phyloP scores from a whole-genome alignment of 2,113 vertebrate genomes.

The Camelus bactrianus region DNA sequence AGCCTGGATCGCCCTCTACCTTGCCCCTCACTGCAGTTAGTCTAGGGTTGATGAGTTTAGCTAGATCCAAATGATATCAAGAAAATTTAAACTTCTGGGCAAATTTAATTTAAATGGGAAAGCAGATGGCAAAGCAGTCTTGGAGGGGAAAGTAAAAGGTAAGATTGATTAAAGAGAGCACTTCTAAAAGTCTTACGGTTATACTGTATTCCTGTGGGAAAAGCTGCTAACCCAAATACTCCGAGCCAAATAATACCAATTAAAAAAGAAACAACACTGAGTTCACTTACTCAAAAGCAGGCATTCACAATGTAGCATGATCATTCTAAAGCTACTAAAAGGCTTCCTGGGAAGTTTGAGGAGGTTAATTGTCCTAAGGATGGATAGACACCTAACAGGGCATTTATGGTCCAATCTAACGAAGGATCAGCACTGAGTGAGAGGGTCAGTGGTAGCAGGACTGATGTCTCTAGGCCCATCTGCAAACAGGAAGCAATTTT shows the following conservation, averaged over 20 bases:
- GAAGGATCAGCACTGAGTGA: not conserved
- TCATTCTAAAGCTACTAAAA: conserved; percentile 63
- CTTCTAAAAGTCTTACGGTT: conserved; percentile 77
- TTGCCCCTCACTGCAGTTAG: not conserved
- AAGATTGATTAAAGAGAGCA: conserved; percentile 76
- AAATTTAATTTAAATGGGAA: conserved; percentile 74
- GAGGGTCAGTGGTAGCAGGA: not conserved
- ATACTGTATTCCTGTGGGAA: conserved; percentile 41
- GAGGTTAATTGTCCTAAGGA: conserved; percentile 13
- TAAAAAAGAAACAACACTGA: not conserved
- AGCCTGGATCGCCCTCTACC: not conserved
- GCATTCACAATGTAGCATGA: not conserved
- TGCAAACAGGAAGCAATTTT: not conserved
- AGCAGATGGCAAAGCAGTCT: conserved; percentile 77
- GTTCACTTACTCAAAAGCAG: conserved; percentile 37
- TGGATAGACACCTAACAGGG: not conserved
- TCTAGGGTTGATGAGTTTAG: not conserved
- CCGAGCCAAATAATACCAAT: conserved; percentile 71
- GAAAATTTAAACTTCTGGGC: conserved; percentile 64
- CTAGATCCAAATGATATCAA: conserved; percentile 36
- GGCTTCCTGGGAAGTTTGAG: conserved; percentile 48
- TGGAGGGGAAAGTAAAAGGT: conserved; percentile 70
- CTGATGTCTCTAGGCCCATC: not conserved
- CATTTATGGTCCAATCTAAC: conserved; percentile 1
- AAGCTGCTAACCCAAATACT: conserved; percentile 69